These are phyloP conservation scores for Leptobrachium leishanense DNA, from an alignment of 2,113 vertebrate genomes.

Conservation along the genomic window DNA sequence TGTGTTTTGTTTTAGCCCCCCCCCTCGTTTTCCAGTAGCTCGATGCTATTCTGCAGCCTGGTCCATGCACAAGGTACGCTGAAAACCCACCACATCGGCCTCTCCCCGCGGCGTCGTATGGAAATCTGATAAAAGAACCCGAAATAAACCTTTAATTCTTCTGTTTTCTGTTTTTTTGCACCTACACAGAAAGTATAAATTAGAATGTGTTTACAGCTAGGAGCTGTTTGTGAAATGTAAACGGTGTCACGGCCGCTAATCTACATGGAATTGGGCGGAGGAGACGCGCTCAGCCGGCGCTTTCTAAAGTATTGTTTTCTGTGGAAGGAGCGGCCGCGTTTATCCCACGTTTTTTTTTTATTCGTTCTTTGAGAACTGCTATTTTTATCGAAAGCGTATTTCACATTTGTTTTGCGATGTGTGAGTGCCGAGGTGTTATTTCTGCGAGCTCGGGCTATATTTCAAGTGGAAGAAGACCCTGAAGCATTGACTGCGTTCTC, in stretches of 20 bases:
- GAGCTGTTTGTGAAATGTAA: constrained; percentile 18
- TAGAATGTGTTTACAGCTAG: no score
- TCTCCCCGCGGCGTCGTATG: no score
- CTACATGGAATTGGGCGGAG: constrained; percentile 9
- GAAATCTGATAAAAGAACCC: no score
- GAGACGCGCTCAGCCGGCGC: background rate
- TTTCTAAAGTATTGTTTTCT: constrained; percentile 21
- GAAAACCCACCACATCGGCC: no score
- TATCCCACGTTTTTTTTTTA: no score
- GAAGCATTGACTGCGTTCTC: constrained; percentile 14
- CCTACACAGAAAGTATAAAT: no score
- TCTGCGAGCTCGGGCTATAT: constrained; percentile 10
- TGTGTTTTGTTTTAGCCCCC: no score
- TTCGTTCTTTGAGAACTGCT: background rate
- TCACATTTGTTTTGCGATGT: constrained; percentile 13
- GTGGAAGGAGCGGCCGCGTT: background rate
- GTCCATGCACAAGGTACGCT: no score
- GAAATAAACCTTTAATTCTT: no score
- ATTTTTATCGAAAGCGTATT: constrained; percentile 12
- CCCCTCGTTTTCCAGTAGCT: no score
- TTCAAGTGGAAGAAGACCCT: constrained; percentile 20
- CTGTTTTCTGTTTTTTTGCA: no score
- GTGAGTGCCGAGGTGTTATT: background rate
- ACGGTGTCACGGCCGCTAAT: constrained; percentile 4
- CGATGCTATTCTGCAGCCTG: no score